These are phyloP conservation scores for Dioctria linearis DNA, from an alignment of 2,888 invertebrate species.

Conservation along the genomic window DNA sequence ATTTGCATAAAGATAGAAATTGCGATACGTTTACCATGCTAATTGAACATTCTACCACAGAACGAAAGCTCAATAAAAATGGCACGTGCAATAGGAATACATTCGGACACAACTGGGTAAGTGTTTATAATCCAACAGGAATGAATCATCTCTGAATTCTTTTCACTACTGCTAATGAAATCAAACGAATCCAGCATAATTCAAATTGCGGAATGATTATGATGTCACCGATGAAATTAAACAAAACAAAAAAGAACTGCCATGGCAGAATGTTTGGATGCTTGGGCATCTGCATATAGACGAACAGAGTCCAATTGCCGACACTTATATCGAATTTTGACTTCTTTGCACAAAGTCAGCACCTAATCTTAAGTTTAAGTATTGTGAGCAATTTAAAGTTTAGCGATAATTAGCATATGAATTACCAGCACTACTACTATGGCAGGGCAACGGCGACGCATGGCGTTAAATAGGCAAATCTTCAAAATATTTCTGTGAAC, in stretches of 20 bases:
- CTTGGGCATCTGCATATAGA: no score
- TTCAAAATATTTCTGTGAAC: background rate
- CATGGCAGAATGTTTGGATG: no score
- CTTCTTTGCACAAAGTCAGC: no score
- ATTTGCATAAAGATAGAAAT: no score
- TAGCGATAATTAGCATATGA: background rate
- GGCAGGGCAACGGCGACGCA: background rate
- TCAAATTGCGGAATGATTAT: conserved; percentile 11
- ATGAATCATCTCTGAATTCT: conserved; percentile 20
- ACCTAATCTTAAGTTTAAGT: no score
- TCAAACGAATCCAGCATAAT: conserved; percentile 18
- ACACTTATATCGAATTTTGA: no score
- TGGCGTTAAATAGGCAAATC: no score
- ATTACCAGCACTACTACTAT: background rate
- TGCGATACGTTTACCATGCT: no score
- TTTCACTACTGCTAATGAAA: conserved; percentile 33
- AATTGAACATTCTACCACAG: no score
- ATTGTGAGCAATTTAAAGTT: background rate
- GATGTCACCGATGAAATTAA: conserved; percentile 41
- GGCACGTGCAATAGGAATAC: background rate
- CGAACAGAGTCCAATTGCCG: no score
- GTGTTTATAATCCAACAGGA: background rate
- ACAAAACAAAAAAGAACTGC: background rate
- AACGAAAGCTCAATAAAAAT: background rate
- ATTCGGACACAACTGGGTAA: background rate